Evolutionary conservation across 2,888 invertebrate genomes (phyloP), one percentile per base, ranked within the genome.

Genomic region (Apodemia hepburni): DNA sequence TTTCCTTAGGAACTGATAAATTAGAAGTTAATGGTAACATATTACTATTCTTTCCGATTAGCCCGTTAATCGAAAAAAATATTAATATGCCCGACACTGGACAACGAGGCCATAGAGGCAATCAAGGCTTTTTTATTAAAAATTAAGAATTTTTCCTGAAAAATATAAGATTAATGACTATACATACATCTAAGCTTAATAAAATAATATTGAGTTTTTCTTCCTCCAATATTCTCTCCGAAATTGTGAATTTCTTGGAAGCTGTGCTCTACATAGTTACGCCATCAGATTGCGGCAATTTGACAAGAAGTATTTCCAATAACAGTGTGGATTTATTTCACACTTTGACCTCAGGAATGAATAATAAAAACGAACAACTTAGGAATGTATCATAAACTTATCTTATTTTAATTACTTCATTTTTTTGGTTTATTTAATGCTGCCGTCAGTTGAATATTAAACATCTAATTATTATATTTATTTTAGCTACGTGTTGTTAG

Each of bases 201-300:
- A 42, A 42, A 42, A 42, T 15, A 42, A 42, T 4, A 15, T 42
- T 42, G 42, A 42, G 4, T 5, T 42, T 38, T 42, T 42, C 4
- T 42, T 2, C 15, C 42, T 42, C 5, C 42, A 5, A 17, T 17
- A 45, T 45, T 17, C n/a, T 45, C 45, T n/a, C 45, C 47, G 17
- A 47, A 17, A 17, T 17, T 47, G 47, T 17, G 17, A 47, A 47
- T 47, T 8, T 47, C n/a, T 47, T 47, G 2, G 17, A 47, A 17
- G 47, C 8, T 7, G 47, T 2, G 47, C 17, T 47, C 47, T 47
- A 47, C n/a, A 47, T 47, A 47, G 47, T 47, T 17, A 47, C 47
- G 47, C 47, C 47, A 47, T 47, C 47, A 47, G 47, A 47, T 47
- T 47, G 47, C 47, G 47, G 47, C 47, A 45, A 47, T 47, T 17